Conservation (phyloP, 2,797 vertebrate genomes). For the Pantherophis alleghaniensis region DNA sequence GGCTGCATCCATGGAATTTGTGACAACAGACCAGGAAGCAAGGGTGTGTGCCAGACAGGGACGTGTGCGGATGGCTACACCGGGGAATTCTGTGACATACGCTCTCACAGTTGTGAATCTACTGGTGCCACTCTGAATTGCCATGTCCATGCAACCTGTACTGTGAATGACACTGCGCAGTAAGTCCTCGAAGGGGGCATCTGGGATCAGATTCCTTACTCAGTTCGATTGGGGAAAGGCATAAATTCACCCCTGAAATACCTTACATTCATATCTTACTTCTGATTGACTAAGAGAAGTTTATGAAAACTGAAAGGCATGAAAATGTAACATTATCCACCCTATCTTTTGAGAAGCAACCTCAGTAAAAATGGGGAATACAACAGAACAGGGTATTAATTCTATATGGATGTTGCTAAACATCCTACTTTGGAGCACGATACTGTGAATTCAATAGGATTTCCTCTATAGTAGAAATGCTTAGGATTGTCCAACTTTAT, state of each 20-base stretch:
- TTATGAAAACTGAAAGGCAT: background rate
- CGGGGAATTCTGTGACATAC: conserved; percentile 83
- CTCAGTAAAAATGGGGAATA: background rate
- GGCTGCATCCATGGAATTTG: conserved; percentile 87
- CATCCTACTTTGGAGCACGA: background rate
- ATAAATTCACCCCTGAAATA: background rate
- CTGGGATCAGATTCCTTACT: background rate
- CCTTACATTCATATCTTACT: background rate
- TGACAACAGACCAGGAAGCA: conserved; percentile 89
- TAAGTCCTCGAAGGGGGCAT: conserved; percentile 43
- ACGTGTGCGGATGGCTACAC: conserved; percentile 83
- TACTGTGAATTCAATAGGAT: background rate
- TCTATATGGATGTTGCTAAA: background rate
- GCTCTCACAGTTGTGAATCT: conserved; percentile 70
- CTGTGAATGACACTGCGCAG: conserved; percentile 69
- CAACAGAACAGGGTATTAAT: background rate
- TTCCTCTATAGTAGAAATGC: background rate
- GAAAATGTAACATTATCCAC: background rate
- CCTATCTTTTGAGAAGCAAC: background rate
- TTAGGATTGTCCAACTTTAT: background rate
- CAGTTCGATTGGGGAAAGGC: background rate
- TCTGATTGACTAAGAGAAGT: background rate
- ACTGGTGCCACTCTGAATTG: conserved; percentile 75
- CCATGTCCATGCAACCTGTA: conserved; percentile 84
- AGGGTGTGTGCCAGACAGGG: conserved; percentile 80